Conservation (phyloP, 2,113 vertebrate genomes). For the Pseudopodoces humilis region DNA sequence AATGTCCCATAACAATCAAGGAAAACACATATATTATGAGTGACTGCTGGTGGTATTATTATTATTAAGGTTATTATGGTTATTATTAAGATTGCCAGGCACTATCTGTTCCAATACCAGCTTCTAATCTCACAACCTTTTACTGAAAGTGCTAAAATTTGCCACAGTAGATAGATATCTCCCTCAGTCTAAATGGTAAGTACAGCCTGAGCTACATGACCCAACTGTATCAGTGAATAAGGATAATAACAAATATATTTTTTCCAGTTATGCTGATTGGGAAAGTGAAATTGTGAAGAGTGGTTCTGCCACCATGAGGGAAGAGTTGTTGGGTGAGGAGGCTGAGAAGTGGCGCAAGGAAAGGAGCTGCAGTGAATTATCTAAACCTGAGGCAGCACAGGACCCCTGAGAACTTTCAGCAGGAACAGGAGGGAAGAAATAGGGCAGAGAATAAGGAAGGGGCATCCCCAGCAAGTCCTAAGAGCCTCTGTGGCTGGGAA, state of each 20-base stretch:
- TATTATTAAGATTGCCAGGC: constrained; percentile 9
- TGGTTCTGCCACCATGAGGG: background rate
- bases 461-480: background rate
- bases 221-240: background rate
- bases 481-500: background rate
- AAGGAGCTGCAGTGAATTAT: background rate
- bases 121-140: background rate
- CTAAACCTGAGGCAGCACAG: background rate
- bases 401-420: background rate
- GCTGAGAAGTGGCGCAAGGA: background rate
- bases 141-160: background rate
- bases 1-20: constrained; percentile 1
- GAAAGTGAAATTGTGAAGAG: background rate
- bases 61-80: background rate
- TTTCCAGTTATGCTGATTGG: background rate
- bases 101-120: background rate
- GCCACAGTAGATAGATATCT: background rate
- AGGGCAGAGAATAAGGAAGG: background rate
- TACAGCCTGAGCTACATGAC: background rate
- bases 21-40: background rate
- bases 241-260: background rate
- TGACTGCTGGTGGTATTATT: background rate
- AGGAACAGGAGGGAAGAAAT: background rate
- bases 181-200: background rate
- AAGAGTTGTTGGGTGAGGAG: background rate